Conservation (phyloP, 2,888 invertebrate species). For the Protonemura montana region DNA sequence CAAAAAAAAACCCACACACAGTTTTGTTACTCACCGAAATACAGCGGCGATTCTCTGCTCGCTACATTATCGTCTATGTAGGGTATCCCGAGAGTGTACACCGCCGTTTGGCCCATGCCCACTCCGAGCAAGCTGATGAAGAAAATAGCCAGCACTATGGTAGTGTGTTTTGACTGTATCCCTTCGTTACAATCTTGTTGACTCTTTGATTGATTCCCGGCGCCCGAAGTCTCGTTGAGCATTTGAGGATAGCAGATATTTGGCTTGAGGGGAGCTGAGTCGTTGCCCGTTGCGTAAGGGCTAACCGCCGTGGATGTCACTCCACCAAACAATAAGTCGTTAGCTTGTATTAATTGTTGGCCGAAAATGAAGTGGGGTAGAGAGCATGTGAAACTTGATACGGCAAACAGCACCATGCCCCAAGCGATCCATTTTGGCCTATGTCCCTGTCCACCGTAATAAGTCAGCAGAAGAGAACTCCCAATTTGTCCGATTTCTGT, state of each 20-base stretch:
- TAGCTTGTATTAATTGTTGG: conserved; percentile 70
- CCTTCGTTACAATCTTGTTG: conserved; percentile 63
- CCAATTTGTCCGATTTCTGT: conserved; percentile 94
- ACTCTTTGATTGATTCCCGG: conserved; percentile 44
- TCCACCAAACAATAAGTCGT: conserved; percentile 59
- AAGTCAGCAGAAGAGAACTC: conserved; percentile 85
- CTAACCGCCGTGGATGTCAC: conserved; percentile 54
- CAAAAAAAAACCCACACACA: too few species aligned
- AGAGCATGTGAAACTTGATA: conserved; percentile 86
- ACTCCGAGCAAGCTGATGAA: conserved; percentile 87
- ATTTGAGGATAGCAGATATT: conserved; percentile 50
- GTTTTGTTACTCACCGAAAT: conserved; percentile 75
- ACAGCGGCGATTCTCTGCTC: conserved; percentile 88
- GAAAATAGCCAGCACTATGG: conserved; percentile 85
- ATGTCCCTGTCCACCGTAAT: conserved; percentile 90
- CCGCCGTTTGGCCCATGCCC: conserved; percentile 91
- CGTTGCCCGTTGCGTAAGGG: conserved; percentile 53
- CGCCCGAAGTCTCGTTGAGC: conserved; percentile 35
- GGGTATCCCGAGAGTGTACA: conserved; percentile 90
- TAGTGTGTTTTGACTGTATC: conserved; percentile 78
- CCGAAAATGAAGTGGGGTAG: conserved; percentile 88
- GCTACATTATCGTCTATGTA: conserved; percentile 95
- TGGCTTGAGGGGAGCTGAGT: conserved; percentile 50
- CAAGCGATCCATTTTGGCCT: conserved; percentile 93
- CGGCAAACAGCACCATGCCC: conserved; percentile 88